Evolutionary conservation across 2,797 vertebrate species (phyloP), one percentile per base, ranked within the genome.

Genomic region (Eulemur rubriventer): DNA sequence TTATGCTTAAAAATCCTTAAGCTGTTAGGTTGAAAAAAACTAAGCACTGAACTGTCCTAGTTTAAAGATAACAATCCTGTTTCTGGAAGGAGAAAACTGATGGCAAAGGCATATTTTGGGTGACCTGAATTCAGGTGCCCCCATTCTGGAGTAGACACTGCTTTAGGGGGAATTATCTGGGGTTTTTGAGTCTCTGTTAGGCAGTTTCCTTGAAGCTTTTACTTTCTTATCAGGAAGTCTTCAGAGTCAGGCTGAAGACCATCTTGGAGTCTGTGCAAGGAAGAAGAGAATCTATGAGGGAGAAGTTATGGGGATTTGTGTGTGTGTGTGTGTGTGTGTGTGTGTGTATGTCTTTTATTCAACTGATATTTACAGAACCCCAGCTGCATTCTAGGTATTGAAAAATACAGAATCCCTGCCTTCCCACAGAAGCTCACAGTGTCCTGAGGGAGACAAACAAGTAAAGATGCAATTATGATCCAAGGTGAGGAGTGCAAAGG

Each of bases 161-260:
- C 61, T 88, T 85, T 28, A 33, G 17, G 28, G 30, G 22, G 28
- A 81, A 72, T 26, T 33, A 43, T 18, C 30, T 61, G 24, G 20
- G 43, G 33, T 46, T 84, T 83, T 38, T 28, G 20, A 87, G 85
- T 69, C 33, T 90, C 75, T 83, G 35, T 43, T 7, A 41, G 22
- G 12, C 35, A 76, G 33, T 86, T 90, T 96, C 67, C 76, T 86
- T 75, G 59, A 73, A 87, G 26, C 8, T 63, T 61, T 89, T 75
- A 33, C 70, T 88, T 94, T 94, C 72, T 70, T 17, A 67, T 81
- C 72, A 84, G 48, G 46, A 96, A 18, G n/a, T 79, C n/a, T 79
- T 84, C 12, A 48, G 43, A 55, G 43, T 65, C n/a, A 57, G 1
- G 3, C 41, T 73, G 12, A 78, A 75, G 61, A 72, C 28, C 6